Evolutionary conservation across 2,888 invertebrate genomes (phyloP).

Genomic region (Punctoribates punctum): DNA sequence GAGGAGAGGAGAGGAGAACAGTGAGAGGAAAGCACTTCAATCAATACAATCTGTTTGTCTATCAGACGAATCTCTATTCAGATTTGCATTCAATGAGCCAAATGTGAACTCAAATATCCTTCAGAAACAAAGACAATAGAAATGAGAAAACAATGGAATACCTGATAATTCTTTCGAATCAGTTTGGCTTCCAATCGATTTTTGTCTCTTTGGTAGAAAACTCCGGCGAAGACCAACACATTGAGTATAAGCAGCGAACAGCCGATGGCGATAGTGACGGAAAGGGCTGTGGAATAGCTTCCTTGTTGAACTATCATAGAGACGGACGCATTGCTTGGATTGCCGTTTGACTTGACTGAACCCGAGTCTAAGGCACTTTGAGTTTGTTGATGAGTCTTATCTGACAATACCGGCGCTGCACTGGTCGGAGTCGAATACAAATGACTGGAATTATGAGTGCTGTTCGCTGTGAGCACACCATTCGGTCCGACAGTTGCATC

Average conservation of each 20-base stretch:
- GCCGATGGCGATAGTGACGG: conserved; percentile 74
- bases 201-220: conserved; percentile 47
- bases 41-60: neutral
- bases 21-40: neutral
- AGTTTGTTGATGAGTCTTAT: conserved; percentile 23
- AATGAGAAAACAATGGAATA: conserved; percentile 33
- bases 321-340: conserved; percentile 37
- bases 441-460: neutral
- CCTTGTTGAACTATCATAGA: conserved; percentile 45
- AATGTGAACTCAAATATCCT: neutral
- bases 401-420: conserved; percentile 22
- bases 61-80: neutral
- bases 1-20: too few species aligned
- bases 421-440: conserved; percentile 2
- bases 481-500: conserved; percentile 17
- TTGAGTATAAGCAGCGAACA: conserved; percentile 47
- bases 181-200: conserved; percentile 45
- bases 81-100: neutral
- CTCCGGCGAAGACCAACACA: conserved; percentile 48
- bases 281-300: conserved; percentile 82
- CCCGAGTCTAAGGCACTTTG: conserved; percentile 42
- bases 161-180: conserved; percentile 44
- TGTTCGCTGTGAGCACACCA: neutral
- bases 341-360: neutral
- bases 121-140: neutral